Conservation (phyloP, 2,797 vertebrate genomes). For the Pantherophis vulpinus region DNA sequence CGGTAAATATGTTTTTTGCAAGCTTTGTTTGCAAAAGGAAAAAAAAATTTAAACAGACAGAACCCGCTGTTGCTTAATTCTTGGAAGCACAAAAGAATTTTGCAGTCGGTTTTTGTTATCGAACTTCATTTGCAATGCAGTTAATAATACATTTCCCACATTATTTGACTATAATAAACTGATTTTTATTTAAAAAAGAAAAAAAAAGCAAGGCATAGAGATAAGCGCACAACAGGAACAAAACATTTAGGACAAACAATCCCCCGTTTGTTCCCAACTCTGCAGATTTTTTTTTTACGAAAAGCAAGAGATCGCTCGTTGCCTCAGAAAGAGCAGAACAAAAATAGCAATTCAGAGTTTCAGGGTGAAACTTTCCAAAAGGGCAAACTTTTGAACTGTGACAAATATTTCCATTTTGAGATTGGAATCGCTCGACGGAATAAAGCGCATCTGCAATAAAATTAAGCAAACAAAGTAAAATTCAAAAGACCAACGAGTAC, state of each 20-base stretch:
- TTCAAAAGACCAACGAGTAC: neutral
- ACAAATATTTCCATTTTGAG: neutral
- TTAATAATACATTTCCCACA: slow-evolving; percentile 36
- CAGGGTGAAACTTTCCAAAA: neutral
- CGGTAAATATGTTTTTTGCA: neutral
- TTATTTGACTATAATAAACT: slow-evolving; percentile 34
- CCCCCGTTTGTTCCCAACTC: neutral
- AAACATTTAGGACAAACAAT: slow-evolving; percentile 27
- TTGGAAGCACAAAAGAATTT: slow-evolving; percentile 39
- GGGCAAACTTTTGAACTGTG: neutral
- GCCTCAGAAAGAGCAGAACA: neutral
- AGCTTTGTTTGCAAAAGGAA: neutral
- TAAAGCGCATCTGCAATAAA: neutral
- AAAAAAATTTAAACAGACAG: neutral
- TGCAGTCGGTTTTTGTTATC: slow-evolving; percentile 18
- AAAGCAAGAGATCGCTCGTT: neutral
- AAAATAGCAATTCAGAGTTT: neutral
- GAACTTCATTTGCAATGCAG: slow-evolving; percentile 13
- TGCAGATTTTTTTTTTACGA: neutral
- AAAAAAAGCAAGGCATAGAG: slow-evolving; percentile 13
- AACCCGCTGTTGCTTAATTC: slow-evolving; percentile 25
- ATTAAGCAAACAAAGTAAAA: neutral
- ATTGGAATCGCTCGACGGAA: neutral
- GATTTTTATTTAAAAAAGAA: neutral
- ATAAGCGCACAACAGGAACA: slow-evolving; percentile 21